Percentiles rank a stretch among this genome's conserved stretches.
phyloP scores from a whole-genome alignment of 2,888 invertebrate genomes.

The Spilosoma lubricipeda region DNA sequence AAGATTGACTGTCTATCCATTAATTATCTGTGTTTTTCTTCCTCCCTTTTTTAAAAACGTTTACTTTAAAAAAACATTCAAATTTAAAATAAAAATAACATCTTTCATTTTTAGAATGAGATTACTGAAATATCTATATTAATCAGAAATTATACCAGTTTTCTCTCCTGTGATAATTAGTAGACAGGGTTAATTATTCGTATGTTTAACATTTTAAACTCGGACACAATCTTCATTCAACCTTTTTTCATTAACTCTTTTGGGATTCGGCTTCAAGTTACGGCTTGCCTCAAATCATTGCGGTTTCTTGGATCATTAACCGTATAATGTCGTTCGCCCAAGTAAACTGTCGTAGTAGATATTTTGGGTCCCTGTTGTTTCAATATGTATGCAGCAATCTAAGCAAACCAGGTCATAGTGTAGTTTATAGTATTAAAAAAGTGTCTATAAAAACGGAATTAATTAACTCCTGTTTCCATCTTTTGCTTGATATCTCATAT shows the following conservation, averaged over 20 bases:
- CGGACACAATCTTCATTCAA: not conserved
- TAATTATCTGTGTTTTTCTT: too few relatives aligned
- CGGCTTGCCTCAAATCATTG: not conserved
- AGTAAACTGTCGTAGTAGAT: not conserved
- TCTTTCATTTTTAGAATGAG: too few relatives aligned
- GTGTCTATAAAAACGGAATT: not conserved
- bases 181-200: not conserved
- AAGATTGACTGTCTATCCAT: too few relatives aligned
- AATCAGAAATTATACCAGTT: too few relatives aligned
- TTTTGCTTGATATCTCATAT: not conserved
- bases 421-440: too few relatives aligned
- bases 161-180: not conserved
- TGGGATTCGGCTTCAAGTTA: not conserved
- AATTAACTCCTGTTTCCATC: not conserved
- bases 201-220: not conserved
- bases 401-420: too few relatives aligned
- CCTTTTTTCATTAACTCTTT: not conserved
- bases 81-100: too few relatives aligned
- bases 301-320: not conserved
- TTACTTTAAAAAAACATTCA: too few relatives aligned
- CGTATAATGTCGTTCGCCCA: not conserved
- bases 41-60: too few relatives aligned
- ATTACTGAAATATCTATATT: too few relatives aligned
- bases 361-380: too few relatives aligned
- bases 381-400: too few relatives aligned